These are phyloP conservation scores for Phalera bucephala DNA, from an alignment of 2,888 invertebrate species.

Conservation along the genomic window DNA sequence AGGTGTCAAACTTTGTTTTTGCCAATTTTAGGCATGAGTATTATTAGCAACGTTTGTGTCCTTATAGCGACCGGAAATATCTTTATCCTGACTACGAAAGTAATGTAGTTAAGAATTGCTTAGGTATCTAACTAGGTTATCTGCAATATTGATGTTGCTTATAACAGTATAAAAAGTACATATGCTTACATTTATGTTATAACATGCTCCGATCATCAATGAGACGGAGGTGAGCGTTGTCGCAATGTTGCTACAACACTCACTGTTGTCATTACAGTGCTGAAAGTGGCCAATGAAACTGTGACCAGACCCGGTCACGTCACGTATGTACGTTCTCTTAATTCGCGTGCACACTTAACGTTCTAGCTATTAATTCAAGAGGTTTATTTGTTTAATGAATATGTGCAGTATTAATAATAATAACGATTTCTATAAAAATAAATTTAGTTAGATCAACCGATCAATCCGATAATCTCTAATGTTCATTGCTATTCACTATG, in stretches of 20 bases:
- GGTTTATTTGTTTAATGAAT: conserved; percentile 30
- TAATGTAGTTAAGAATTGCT: background rate
- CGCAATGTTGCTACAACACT: conserved; percentile 48
- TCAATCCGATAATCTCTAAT: conserved; percentile 17
- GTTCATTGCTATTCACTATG: conserved; percentile 32
- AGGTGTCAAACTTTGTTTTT: no score
- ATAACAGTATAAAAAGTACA: no score
- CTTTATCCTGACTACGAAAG: background rate
- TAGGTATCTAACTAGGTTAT: background rate
- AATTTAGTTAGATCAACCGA: background rate
- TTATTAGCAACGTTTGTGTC: background rate
- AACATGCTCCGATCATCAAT: conserved; percentile 27
- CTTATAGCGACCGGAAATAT: background rate
- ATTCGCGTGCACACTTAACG: conserved; percentile 39
- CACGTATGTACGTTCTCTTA: conserved; percentile 56
- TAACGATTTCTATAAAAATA: background rate
- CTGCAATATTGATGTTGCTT: no score
- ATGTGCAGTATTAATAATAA: conserved; percentile 1
- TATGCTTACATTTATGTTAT: background rate
- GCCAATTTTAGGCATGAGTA: no score
- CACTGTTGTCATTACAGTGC: conserved; percentile 56
- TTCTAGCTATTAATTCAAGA: conserved; percentile 26
- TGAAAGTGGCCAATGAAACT: conserved; percentile 68
- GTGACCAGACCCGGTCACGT: conserved; percentile 62
- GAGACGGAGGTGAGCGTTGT: conserved; percentile 35